Base-by-base conservation (phyloP, 2,888 invertebrate species). In the Drosophila lutescens region DNA sequence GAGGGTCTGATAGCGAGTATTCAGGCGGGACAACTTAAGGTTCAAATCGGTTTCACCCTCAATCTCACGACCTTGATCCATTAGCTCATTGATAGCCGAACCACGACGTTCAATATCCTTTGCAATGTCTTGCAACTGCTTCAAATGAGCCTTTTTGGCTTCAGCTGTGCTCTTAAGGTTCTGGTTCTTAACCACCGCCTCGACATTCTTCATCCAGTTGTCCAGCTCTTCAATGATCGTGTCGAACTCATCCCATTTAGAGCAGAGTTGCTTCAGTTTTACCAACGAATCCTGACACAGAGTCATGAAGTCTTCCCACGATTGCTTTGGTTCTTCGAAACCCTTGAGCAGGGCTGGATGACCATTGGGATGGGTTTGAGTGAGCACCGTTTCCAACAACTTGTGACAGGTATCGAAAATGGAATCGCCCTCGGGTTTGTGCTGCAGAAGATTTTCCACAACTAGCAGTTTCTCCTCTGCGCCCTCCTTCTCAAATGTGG, bases 161-260 rank as follows among this genome's bases (percentile, higher is more conserved):
- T 96, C 96, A 36, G 97, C 94, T 4, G 96, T 96, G 87, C 95
- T 97, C 91, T 97, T 97, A 2, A 98, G 93, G 77, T 97, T 96
- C 91, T 97, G 97, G 90, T 98, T 97, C 91, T 98, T 96, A 0
- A 98, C 94, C 89, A 96, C 95, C 53, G 94, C 94, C 92, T 98
- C 98, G 89, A 96, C 96, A 55, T 95, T 94, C 90, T 96, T 97
- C 54, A 97, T 93, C 98, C 98, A 98, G 51, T 94, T 93, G 86
- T 96, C 96, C 2, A 98, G 93, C 63, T 94, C 94, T 76, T 97
- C 96, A 36, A 97, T 94, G 20, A 95, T 94, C 51, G 94, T 94
- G 85, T 97, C 96, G 79, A 97, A 96, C 88, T 96, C 95, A 46
- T 95, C 95, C 95, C 97, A 97, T 88, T 96, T 95, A 50, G 95